A percentile compares a stretch with the other conserved stretches of the same genome.
phyloP scores from a whole-genome alignment of 1,140 invertebrate species.

The Saccostrea echinata region DNA sequence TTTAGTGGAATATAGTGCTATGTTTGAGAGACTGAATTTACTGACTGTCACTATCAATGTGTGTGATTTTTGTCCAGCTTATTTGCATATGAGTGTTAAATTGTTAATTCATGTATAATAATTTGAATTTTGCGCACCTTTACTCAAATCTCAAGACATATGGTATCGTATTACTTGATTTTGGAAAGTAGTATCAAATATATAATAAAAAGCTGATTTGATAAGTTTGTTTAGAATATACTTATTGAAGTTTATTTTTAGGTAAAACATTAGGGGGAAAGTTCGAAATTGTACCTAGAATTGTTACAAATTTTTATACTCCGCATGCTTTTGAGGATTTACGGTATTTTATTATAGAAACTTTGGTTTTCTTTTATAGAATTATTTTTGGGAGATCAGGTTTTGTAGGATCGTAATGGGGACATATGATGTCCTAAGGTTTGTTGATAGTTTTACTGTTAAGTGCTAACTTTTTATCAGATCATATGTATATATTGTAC shows the following conservation, averaged over 20 bases:
- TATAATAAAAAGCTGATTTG: no score
- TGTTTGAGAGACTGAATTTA: background rate
- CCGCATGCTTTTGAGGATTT: background rate
- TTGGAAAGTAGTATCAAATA: no score
- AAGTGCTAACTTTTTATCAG: constrained; percentile 32
- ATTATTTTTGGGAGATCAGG: background rate
- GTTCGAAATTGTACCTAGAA: background rate
- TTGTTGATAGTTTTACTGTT: constrained; percentile 22
- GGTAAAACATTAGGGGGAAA: no score
- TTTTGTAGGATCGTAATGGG: background rate
- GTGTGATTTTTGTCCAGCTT: background rate
- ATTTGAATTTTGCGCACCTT: background rate
- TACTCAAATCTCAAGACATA: background rate
- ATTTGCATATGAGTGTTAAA: background rate
- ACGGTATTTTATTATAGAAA: background rate
- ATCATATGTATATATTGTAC: constrained; percentile 35
- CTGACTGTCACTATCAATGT: background rate
- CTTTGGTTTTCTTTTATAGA: background rate
- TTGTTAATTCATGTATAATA: background rate
- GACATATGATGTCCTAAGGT: background rate
- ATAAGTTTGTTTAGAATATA: no score
- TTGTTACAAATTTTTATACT: background rate
- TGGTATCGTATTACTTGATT: no score
- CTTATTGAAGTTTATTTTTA: no score
- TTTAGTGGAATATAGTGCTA: constrained; percentile 5